phyloP scores from a whole-genome alignment of 2,888 invertebrate species.

The Schizotus pectinicornis region DNA sequence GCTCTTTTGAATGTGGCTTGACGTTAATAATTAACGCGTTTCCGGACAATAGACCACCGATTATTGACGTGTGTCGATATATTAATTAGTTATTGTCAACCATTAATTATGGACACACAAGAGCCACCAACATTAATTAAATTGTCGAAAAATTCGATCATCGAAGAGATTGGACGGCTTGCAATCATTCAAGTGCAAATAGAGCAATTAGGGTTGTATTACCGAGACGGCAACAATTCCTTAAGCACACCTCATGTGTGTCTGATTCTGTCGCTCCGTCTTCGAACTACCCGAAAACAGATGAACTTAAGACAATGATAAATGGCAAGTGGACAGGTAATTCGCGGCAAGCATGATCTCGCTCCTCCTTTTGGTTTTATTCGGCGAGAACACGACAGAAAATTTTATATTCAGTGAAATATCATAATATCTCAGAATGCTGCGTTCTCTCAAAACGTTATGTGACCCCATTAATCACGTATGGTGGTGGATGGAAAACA shows the following conservation, averaged over 20 bases:
- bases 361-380: neutral
- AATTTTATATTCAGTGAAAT: slow-evolving; percentile 7
- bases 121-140: slow-evolving; percentile 24
- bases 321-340: slow-evolving; percentile 10
- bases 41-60: slow-evolving; percentile 16
- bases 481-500: neutral
- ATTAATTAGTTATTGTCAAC: slow-evolving; percentile 37
- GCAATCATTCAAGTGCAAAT: neutral
- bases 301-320: slow-evolving; percentile 12
- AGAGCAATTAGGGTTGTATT: too few relatives aligned
- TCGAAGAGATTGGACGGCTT: neutral
- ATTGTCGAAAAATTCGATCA: slow-evolving; percentile 11
- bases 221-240: too few relatives aligned
- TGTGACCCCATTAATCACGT: neutral
- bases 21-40: slow-evolving; percentile 10
- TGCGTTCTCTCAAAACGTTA: neutral
- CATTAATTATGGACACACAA: slow-evolving; percentile 25
- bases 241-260: neutral
- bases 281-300: slow-evolving; percentile 4
- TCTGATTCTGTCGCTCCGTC: slow-evolving; percentile 1
- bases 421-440: neutral
- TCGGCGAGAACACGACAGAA: slow-evolving; percentile 1
- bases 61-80: slow-evolving; percentile 37
- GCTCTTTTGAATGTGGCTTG: slow-evolving; percentile 14
- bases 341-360: slow-evolving; percentile 1